These are phyloP conservation scores for Anoplius nigerrimus DNA, from an alignment of 2,888 invertebrate genomes.

Conservation along the genomic window DNA sequence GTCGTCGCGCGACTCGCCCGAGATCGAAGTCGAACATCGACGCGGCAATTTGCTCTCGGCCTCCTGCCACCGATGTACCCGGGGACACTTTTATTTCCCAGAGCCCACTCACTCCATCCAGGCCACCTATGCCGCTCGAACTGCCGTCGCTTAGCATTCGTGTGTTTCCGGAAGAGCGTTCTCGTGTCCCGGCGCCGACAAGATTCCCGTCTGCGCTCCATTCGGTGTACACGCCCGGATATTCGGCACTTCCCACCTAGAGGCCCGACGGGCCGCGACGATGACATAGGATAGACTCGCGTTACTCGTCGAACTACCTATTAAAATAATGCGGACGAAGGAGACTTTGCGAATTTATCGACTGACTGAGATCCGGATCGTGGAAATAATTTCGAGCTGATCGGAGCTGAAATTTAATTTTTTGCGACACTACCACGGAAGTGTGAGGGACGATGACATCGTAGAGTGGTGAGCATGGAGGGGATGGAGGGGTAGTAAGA, in stretches of 20 bases:
- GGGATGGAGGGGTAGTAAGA: too few species aligned
- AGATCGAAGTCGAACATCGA: constrained; percentile 15
- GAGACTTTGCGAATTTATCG: constrained; percentile 60
- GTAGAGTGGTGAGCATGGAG: too few species aligned
- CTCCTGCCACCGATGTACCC: constrained; percentile 20
- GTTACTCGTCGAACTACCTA: constrained; percentile 33
- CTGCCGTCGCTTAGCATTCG: constrained; percentile 41
- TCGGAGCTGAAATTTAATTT: constrained; percentile 41
- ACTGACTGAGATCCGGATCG: constrained; percentile 51
- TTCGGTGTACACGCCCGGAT: constrained; percentile 27
- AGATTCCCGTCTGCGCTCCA: constrained; percentile 22
- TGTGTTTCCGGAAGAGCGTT: constrained; percentile 56
- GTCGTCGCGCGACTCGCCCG: not conserved
- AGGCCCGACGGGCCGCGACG: not conserved
- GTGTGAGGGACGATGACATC: too few species aligned
- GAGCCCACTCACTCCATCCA: constrained; percentile 27
- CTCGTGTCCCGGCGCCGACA: constrained; percentile 46
- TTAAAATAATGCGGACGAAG: constrained; percentile 58
- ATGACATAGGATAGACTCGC: not conserved
- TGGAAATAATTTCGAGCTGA: constrained; percentile 58
- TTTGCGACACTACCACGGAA: constrained; percentile 19
- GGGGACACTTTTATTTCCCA: constrained; percentile 34
- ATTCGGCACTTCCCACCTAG: constrained; percentile 16
- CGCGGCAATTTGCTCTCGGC: constrained; percentile 23
- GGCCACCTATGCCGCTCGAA: constrained; percentile 16